Evolutionary conservation across 1,140 invertebrate species (phyloP), one percentile per base, ranked within the genome.

Genomic region (Cotesia chilonis): DNA sequence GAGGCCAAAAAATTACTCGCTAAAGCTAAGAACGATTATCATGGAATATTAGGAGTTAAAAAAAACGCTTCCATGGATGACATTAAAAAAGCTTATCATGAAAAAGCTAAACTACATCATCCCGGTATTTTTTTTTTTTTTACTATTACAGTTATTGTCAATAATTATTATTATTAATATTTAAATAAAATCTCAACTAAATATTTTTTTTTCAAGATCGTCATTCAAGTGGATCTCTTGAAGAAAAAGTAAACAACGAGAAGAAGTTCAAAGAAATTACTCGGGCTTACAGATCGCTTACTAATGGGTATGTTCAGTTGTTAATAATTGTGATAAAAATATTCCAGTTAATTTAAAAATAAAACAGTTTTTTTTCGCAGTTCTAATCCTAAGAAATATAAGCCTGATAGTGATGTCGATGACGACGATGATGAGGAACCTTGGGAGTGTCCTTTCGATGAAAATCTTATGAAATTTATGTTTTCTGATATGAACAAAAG

Each of bases 231-330:
- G 4, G 36, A 2, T 20, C 20, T 1, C 4, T 35, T 36, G 67
- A 59, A n/a, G 55, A 59, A 20, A 55, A 41, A 38, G 36, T 9
- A 0, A 17, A 1, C 1, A 55, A 69, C 28, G 67, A 69, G 35
- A 69, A 38, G 17, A 60, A 38, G 36, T 69, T 69, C 36, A 69
- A 69, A 59, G 54, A 69, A 1, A 69, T 69, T 2, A 69, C 67
- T 6, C 41, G 41, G 6, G 41, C 41, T 6, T 47, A 47, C 4
- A 47, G 41, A 47, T 47, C 41, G 10, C 41, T 47, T 6, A 47
- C 41, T 6, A 47, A 47, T 47, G 41, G 41, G 41, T 47, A 47
- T 17, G 17, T 17, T 17, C 1, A 17, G 0, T 17, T 17, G 17
- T 17, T 17, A 17, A 28, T 28, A 28, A 28, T 28, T 28, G 28